A percentile compares a stretch with the other conserved stretches of the same genome.
Conservation (phyloP, 2,113 vertebrate species). For the Girardinichthys multiradiatus region DNA sequence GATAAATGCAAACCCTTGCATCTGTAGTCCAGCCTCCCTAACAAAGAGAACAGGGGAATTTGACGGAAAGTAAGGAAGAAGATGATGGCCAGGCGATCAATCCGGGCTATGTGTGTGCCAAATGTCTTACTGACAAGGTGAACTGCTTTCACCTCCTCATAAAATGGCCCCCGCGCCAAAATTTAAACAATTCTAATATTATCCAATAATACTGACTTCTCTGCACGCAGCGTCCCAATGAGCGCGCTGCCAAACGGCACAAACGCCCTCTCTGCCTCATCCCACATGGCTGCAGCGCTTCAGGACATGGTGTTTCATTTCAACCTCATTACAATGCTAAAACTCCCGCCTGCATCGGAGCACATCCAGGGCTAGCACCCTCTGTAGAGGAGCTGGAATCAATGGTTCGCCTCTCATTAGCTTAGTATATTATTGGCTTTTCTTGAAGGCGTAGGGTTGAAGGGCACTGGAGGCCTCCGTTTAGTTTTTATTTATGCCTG, state of each 20-base stretch:
- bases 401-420: constrained; percentile 73
- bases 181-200: constrained; percentile 54
- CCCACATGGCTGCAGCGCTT: constrained; percentile 66
- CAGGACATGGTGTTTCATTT: constrained; percentile 71
- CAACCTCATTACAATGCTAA: constrained; percentile 74
- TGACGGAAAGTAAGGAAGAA: constrained; percentile 4
- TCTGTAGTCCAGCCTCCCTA: neutral
- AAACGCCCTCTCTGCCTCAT: constrained; percentile 51
- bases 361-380: constrained; percentile 57
- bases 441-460: constrained; percentile 65
- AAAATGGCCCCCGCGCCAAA: constrained; percentile 59
- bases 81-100: neutral
- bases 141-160: constrained; percentile 49
- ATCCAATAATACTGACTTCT: constrained; percentile 46
- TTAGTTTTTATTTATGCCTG: constrained; percentile 73
- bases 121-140: constrained; percentile 55
- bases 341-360: constrained; percentile 66
- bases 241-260: constrained; percentile 56
- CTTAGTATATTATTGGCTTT: constrained; percentile 77
- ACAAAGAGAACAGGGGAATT: neutral
- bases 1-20: neutral
- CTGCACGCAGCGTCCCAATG: constrained; percentile 47
- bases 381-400: constrained; percentile 67
- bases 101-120: constrained; percentile 39
- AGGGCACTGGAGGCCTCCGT: constrained; percentile 71